Percentiles rank a stretch among this genome's conserved stretches.
phyloP scores from a whole-genome alignment of 2,797 vertebrate genomes.

The Oophaga sylvatica region DNA sequence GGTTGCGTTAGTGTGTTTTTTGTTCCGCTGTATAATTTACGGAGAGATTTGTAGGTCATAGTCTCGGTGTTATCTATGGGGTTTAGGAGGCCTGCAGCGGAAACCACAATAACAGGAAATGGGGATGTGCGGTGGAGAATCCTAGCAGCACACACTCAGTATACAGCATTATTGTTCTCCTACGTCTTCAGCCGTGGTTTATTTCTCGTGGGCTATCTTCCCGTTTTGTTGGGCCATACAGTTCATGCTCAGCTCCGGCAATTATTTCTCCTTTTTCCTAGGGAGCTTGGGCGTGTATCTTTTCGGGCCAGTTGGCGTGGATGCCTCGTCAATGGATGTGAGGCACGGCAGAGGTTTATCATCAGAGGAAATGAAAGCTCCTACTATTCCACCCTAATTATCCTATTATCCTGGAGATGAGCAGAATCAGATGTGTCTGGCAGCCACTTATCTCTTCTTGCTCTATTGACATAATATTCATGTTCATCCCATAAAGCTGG shows the following conservation, averaged over 20 bases:
- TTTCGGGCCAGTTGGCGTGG: neutral
- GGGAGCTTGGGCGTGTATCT: neutral
- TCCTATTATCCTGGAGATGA: neutral
- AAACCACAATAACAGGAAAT: conserved; percentile 52
- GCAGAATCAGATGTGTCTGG: neutral
- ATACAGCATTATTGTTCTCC: neutral
- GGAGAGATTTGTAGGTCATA: conserved; percentile 25
- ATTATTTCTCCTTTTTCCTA: neutral
- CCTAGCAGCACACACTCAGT: neutral
- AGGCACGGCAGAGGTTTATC: neutral
- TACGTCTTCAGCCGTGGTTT: neutral
- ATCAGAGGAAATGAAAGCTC: neutral
- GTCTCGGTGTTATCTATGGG: conserved; percentile 38
- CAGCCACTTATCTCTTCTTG: neutral
- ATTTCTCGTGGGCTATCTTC: neutral
- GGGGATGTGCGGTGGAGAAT: conserved; percentile 6
- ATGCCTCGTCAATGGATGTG: neutral
- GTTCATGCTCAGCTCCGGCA: neutral
- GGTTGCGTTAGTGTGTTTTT: neutral
- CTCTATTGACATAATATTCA: neutral
- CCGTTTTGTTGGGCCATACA: neutral
- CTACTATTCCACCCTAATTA: neutral
- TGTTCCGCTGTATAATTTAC: neutral
- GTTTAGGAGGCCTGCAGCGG: conserved; percentile 34
- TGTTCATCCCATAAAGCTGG: neutral